phyloP scores from a whole-genome alignment of 2,888 invertebrate species.

The Sepioteuthis lessoniana region DNA sequence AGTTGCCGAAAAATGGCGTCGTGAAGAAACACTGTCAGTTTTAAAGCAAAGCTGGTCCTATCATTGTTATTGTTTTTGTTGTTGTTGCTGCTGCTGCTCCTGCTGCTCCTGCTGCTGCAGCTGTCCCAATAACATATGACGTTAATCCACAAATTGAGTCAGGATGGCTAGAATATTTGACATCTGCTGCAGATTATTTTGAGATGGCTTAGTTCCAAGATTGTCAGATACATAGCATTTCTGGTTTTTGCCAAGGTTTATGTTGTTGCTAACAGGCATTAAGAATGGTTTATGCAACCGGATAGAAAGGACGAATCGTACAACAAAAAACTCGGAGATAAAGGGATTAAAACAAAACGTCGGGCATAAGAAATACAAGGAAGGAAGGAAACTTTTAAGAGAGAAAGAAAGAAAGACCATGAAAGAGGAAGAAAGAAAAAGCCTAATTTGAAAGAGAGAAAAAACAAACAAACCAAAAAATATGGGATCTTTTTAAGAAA shows the following conservation, averaged over 20 bases:
- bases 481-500: no score
- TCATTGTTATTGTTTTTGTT: background rate
- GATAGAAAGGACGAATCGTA: background rate
- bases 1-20: background rate
- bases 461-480: no score
- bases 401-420: background rate
- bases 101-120: background rate
- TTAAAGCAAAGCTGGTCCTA: background rate
- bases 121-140: background rate
- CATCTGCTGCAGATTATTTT: background rate
- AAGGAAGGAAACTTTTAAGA: background rate
- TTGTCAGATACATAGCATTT: background rate
- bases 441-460: background rate
- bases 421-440: no score
- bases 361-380: background rate
- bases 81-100: background rate
- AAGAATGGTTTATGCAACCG: background rate
- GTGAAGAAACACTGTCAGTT: background rate
- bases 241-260: no score
- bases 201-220: background rate
- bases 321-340: no score
- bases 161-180: background rate
- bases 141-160: slow-evolving; percentile 24
- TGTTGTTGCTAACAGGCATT: background rate
- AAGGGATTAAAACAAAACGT: background rate